Evolutionary conservation across 2,113 vertebrate genomes (phyloP), one percentile per base, ranked within the genome.

Genomic region (Ascaphus truei): DNA sequence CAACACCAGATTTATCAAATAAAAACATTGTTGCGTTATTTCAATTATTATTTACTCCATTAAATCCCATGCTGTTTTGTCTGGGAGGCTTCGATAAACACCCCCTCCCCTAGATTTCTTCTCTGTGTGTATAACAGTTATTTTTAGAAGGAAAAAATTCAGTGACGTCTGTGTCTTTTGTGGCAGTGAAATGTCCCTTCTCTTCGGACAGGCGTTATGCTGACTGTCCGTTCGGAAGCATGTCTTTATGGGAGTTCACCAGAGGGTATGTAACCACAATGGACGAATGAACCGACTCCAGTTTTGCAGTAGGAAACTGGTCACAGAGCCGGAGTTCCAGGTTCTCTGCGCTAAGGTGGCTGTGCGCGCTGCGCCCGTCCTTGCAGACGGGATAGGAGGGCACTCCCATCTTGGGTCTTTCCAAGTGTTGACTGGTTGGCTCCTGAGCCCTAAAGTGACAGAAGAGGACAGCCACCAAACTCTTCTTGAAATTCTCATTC

Each of bases 401-500:
- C 6, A 26, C 5, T 33, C 43, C 43, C 22, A 55, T 51, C 26
- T 59, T 64, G 31, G 43, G 37, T 45, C 60, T 74, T 4, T 69
- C 41, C 18, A 41, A 55, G 1, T 64, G 29, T 18, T 59, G 65
- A 48, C 59, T 69, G 7, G 9, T 8, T 9, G 43, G 43, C 11
- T 65, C 64, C n/a, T 77, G 77, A 20, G 79, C 81, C 0, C 67
- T 55, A 34, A 84, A 48, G 52, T 84, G 85, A 15, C 68, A 55
- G 8, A 87, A 89, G 12, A 93, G 79, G 0, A 89, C 80, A 15
- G 89, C 80, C 63, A 90, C 56, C 41, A 91, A 92, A 75, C 83
- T 91, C 79, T 92, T 90, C 79, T 92, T 91, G 77, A 93, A 93
- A 79, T 88, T 92, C 68, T 92, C 90, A 25, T 92, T 93, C 90